Base-by-base conservation (phyloP, 1,140 invertebrate genomes). In the Tetranychus cinnabarinus region DNA sequence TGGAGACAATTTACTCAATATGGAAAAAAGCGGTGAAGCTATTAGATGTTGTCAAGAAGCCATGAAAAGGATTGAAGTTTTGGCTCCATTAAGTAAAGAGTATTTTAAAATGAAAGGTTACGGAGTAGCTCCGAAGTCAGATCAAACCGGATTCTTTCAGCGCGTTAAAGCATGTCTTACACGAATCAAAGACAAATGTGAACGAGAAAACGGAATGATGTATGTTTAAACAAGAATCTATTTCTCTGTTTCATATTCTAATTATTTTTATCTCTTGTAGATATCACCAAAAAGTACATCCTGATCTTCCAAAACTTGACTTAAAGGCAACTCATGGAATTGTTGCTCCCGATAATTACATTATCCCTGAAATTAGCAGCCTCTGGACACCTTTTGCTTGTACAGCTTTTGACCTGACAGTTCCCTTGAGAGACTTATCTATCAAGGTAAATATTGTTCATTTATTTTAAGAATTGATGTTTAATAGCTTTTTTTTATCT, bases 121-220 rank as follows among this genome's bases (percentile, higher is more conserved):
- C 4, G 80, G 75, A 5, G 73, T 78, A 12, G 75, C 76, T 61
- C 79, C 79, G 3, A 78, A 78, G 68, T 80, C 80, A 7, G 77
- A 82, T 61, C 73, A 79, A 62, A 82, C 82, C 70, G 67, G 77
- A 45, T 83, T 84, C 69, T 84, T 83, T 68, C 73, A 76, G 63
- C 76, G 76, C 47, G 70, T 83, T 15, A 75, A 75, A 33, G 79
- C 80, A 35, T 69, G 79, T 57, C 72, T 84, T 5, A 76, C 76
- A 63, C 70, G 80, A 54, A 81, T 78, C 10, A 69, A 83, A 55
- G 80, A 83, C 61, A 84, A 84, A 68, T 82, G 81, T 71, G 77
- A 82, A 65, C 69, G 82, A 64, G 82, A 84, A 72, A 84, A 84
- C 74, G 78, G 79, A 64, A 76, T 84, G 57, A 84, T 84, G 80